phyloP scores from a whole-genome alignment of 2,113 vertebrate species.

The Seriola dumerili region DNA sequence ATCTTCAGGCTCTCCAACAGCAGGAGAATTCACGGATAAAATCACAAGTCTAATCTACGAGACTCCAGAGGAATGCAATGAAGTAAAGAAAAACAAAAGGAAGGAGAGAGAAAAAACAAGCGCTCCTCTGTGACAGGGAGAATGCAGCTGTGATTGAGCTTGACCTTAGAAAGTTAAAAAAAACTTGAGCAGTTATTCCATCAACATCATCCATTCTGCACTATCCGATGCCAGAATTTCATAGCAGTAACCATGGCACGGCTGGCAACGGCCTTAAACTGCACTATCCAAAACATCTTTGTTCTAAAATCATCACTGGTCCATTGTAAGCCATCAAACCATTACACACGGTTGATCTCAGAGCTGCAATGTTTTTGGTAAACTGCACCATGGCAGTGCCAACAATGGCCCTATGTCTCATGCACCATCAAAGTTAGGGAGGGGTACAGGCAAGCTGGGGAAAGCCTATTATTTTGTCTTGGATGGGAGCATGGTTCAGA shows the following conservation, averaged over 20 bases:
- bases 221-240: constrained; percentile 38
- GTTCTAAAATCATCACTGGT: constrained; percentile 34
- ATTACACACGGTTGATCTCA: constrained; percentile 52
- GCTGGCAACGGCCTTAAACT: constrained; percentile 31
- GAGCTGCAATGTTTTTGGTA: constrained; percentile 34
- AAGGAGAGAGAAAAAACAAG: constrained; percentile 48
- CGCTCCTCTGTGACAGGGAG: constrained; percentile 35
- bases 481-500: constrained; percentile 52
- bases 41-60: constrained; percentile 61
- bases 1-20: constrained; percentile 48
- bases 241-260: constrained; percentile 58
- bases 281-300: constrained; percentile 32
- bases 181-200: constrained; percentile 14
- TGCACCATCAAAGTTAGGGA: constrained; percentile 40
- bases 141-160: constrained; percentile 56
- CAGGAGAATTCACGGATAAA: constrained; percentile 41
- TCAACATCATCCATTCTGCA: constrained; percentile 29
- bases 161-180: constrained; percentile 51
- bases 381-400: constrained; percentile 48
- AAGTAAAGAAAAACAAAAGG: constrained; percentile 65
- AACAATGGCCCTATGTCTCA: constrained; percentile 48
- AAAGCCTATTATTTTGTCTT: constrained; percentile 67
- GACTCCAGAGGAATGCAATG: constrained; percentile 72
- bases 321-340: constrained; percentile 24
- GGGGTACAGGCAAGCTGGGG: constrained; percentile 18